phyloP scores from a whole-genome alignment of 2,888 invertebrate species.

The Lasioglossum marginatum region DNA sequence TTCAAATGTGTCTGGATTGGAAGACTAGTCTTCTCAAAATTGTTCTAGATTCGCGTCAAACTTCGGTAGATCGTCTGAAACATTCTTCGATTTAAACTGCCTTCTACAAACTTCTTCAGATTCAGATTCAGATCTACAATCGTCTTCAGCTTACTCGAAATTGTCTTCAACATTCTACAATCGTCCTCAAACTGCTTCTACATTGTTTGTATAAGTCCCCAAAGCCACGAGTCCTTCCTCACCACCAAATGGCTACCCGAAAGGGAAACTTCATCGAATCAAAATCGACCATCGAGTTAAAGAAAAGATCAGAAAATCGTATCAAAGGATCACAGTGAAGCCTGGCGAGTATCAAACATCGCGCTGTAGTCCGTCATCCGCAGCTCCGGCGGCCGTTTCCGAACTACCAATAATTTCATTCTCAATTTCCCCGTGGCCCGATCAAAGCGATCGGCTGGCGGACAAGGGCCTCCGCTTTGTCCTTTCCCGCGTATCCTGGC shows the following conservation, averaged over 20 bases:
- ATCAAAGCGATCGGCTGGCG: constrained; percentile 31
- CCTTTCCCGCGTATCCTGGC: constrained; percentile 7
- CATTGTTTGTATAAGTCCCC: too few relatives aligned
- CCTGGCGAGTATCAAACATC: background rate
- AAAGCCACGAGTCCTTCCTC: too few relatives aligned
- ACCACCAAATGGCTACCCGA: too few relatives aligned
- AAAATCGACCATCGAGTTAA: background rate
- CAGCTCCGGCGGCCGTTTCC: background rate
- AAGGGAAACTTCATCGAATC: background rate
- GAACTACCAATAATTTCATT: constrained; percentile 36
- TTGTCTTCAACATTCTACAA: too few relatives aligned
- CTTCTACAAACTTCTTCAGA: background rate
- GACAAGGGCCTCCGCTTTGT: constrained; percentile 11
- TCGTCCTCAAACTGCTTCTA: too few relatives aligned
- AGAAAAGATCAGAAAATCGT: background rate
- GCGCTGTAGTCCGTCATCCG: constrained; percentile 9
- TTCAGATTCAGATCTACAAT: too few relatives aligned
- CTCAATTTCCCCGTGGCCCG: constrained; percentile 27
- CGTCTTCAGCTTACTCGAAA: too few relatives aligned
- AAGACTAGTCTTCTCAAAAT: background rate
- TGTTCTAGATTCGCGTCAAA: background rate
- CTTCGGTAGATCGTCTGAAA: background rate
- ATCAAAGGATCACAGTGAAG: background rate
- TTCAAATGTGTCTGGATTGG: background rate
- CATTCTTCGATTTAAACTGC: background rate